Base-by-base conservation (phyloP, 2,113 vertebrate genomes). In the Misgurnus mizolepis region DNA sequence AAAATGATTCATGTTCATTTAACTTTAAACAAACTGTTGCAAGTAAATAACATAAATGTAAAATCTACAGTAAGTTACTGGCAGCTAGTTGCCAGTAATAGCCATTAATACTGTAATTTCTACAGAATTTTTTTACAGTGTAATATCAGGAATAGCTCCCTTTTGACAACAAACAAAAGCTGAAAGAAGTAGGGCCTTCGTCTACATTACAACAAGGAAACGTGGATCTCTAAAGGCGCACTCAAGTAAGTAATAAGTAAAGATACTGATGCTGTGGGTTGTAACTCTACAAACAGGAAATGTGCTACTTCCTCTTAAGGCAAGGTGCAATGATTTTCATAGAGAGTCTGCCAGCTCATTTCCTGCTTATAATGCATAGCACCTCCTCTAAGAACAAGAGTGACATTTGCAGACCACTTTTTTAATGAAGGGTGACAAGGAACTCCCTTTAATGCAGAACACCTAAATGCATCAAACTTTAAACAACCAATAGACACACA, bases 221-320 rank as follows among this genome's bases (percentile, higher is more conserved):
- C 14, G 0, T 3, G 10, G 9, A 34, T 41, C 50, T 15, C 50
- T 27, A 39, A 22, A 22, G 22, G 22, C 22, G 22, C 22, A 22
- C 22, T 22, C 22, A 22, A 22, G 22, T 22, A 22, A 49, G 67
- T 71, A 43, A n/a, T 12, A 18, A 60, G 55, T 60, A 60, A 58
- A 64, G 18, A 64, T 6, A 43, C 61, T 22, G 45, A 34, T 34
- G 47, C 22, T 7, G 55, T 41, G 41, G 22, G 40, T 53, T 55
- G 14, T 60, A 68, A 62, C 61, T 79, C 70, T 62, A 58, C 60
- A 62, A 79, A 66, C 76, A 86, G 86, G 81, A 87, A 86, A 74
- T 75, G 39, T 76, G 78, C 49, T 27, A 76, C 84, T 87, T 87
- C 84, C 82, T 47, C 66, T 78, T 62, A 60, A 39, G 34, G 39